Conservation (phyloP, 2,797 vertebrate genomes). For the Tapirus indicus region DNA sequence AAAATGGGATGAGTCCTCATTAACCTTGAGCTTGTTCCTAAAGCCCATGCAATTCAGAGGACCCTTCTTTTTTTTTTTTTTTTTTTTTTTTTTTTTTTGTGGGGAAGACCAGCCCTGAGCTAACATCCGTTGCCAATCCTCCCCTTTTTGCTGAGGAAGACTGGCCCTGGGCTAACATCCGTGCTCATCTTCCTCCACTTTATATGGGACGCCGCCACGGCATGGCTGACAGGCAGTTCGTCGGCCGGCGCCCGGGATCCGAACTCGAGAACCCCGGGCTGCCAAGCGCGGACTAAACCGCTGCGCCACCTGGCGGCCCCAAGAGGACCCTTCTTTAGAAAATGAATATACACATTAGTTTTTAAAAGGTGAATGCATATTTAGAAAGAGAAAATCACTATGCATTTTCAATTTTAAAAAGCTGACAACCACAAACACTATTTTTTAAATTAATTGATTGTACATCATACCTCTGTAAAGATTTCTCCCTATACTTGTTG, state of each 20-base stretch:
- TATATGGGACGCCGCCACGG: too few species aligned
- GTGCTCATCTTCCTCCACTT: too few species aligned
- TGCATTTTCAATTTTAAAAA: not conserved
- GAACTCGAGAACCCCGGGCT: too few species aligned
- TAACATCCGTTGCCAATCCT: too few species aligned
- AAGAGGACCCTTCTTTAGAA: not conserved
- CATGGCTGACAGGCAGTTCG: too few species aligned
- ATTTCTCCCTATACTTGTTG: not conserved
- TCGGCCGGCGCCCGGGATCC: too few species aligned
- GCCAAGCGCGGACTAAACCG: too few species aligned
- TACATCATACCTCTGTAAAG: not conserved
- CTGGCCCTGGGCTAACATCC: too few species aligned
- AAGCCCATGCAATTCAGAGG: not conserved
- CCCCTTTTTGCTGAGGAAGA: too few species aligned
- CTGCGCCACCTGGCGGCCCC: too few species aligned
- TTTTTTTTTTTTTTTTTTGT: too few species aligned
- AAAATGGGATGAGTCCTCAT: not conserved
- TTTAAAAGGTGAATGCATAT: not conserved
- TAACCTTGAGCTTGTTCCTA: not conserved
- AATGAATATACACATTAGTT: not conserved
- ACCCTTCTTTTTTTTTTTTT: not conserved
- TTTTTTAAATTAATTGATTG: not conserved
- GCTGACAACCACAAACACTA: not conserved
- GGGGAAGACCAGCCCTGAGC: too few species aligned
- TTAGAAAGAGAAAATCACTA: not conserved